phyloP scores from a whole-genome alignment of 2,888 invertebrate species.

The Xylocampa areola region DNA sequence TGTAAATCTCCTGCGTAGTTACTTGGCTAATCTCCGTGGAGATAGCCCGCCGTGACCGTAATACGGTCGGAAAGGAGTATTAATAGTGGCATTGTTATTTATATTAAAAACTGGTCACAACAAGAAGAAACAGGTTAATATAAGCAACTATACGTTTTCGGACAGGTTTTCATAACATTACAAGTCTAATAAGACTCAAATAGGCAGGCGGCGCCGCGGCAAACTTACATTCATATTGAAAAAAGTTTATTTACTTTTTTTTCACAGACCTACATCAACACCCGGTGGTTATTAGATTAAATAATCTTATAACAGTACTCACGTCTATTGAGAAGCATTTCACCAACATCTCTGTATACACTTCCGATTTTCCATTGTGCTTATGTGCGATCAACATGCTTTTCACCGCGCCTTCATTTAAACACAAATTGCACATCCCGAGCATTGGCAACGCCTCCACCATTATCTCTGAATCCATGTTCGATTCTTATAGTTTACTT shows the following conservation, averaged over 20 bases:
- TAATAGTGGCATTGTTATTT: no score
- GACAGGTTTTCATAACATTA: neutral
- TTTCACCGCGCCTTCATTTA: conserved; percentile 79
- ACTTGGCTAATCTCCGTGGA: no score
- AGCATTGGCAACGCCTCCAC: conserved; percentile 80
- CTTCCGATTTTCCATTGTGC: conserved; percentile 68
- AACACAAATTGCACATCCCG: conserved; percentile 83
- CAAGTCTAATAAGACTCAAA: conserved; percentile 16
- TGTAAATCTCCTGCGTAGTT: no score
- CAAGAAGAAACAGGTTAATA: no score
- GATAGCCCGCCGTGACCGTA: no score
- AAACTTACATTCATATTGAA: neutral
- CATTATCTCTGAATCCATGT: conserved; percentile 78
- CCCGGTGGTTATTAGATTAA: no score
- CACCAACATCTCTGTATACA: conserved; percentile 77
- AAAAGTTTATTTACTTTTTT: neutral
- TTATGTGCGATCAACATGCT: conserved; percentile 78
- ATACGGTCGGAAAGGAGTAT: no score
- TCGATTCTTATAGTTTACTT: conserved; percentile 30
- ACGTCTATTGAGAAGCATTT: conserved; percentile 84
- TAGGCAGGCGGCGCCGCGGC: neutral
- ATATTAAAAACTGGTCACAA: no score
- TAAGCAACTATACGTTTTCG: no score
- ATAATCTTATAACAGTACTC: conserved; percentile 63
- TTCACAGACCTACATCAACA: neutral